Evolutionary conservation across 2,113 vertebrate genomes (phyloP).

Genomic region (Equus przewalskii): DNA sequence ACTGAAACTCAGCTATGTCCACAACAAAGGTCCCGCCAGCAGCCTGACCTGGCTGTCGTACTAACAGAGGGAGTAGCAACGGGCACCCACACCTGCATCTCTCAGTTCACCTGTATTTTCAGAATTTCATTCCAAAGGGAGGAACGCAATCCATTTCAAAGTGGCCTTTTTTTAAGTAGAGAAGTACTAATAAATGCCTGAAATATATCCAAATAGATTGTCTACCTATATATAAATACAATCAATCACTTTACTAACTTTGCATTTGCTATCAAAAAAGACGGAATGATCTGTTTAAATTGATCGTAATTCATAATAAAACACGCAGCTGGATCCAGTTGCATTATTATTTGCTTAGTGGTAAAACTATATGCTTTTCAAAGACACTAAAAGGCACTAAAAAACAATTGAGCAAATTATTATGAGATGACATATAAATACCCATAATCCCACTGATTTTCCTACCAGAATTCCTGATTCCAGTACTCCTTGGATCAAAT

Average conservation of each 20-base stretch:
- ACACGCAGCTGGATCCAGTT: constrained; percentile 82
- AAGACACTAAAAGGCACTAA: constrained; percentile 78
- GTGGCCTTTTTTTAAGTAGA: background rate
- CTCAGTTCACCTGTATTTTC: background rate
- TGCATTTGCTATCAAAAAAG: constrained; percentile 33
- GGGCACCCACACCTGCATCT: fast-evolving
- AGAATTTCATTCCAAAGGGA: background rate
- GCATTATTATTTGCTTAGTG: constrained; percentile 78
- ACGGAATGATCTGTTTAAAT: constrained; percentile 72
- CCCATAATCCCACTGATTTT: constrained; percentile 79
- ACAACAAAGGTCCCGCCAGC: background rate
- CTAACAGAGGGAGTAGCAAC: background rate
- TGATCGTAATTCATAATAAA: constrained; percentile 85
- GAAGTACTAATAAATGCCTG: background rate
- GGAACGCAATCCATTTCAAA: background rate
- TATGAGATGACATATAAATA: constrained; percentile 85
- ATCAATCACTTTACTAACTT: constrained; percentile 57
- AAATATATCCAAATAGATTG: background rate
- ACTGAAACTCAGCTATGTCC: background rate
- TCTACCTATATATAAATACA: background rate
- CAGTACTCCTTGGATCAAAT: constrained; percentile 50
- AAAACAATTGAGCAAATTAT: constrained; percentile 80
- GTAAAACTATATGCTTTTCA: constrained; percentile 77
- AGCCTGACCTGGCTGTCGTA: background rate
- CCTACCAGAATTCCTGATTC: constrained; percentile 77